Evolutionary conservation across 2,797 vertebrate species (phyloP).

Genomic region (Sebastes iracundus): DNA sequence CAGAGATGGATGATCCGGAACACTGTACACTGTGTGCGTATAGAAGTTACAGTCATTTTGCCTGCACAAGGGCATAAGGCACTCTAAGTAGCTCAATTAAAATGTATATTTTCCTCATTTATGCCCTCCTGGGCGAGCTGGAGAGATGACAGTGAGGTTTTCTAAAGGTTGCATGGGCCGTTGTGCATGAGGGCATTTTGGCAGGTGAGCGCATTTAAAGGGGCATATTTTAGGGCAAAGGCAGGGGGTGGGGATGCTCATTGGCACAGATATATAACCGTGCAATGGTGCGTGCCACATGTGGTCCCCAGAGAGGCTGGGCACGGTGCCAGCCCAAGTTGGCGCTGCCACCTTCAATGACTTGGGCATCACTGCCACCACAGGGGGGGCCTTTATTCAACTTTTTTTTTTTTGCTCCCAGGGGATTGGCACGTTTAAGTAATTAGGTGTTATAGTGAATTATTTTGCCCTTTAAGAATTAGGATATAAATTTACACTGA

Average conservation of each 20-base stretch:
- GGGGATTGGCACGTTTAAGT: conserved; percentile 39
- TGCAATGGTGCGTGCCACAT: conserved; percentile 63
- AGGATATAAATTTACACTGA: conserved; percentile 28
- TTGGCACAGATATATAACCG: conserved; percentile 50
- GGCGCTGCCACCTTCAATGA: conserved; percentile 71
- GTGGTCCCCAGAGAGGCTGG: conserved; percentile 51
- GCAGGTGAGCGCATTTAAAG: conserved; percentile 64
- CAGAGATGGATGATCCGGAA: conserved; percentile 79
- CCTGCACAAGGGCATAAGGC: conserved; percentile 71
- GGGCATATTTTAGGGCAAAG: conserved; percentile 56
- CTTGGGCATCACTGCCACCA: conserved; percentile 58
- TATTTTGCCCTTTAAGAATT: conserved; percentile 32
- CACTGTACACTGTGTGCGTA: conserved; percentile 64
- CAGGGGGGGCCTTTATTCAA: conserved; percentile 16
- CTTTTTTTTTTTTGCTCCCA: conserved; percentile 30
- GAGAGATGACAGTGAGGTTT: conserved; percentile 67
- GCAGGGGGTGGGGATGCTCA: conserved; percentile 34
- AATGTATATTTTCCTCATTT: conserved; percentile 73
- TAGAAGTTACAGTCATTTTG: conserved; percentile 64
- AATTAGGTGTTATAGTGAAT: conserved; percentile 43
- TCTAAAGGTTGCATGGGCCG: conserved; percentile 57
- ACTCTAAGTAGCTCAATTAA: conserved; percentile 74
- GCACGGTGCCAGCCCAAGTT: conserved; percentile 63
- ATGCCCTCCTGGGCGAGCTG: conserved; percentile 64
- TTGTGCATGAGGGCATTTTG: conserved; percentile 63